Base-by-base conservation (phyloP, 2,113 vertebrate genomes). In the Microcebus murinus region DNA sequence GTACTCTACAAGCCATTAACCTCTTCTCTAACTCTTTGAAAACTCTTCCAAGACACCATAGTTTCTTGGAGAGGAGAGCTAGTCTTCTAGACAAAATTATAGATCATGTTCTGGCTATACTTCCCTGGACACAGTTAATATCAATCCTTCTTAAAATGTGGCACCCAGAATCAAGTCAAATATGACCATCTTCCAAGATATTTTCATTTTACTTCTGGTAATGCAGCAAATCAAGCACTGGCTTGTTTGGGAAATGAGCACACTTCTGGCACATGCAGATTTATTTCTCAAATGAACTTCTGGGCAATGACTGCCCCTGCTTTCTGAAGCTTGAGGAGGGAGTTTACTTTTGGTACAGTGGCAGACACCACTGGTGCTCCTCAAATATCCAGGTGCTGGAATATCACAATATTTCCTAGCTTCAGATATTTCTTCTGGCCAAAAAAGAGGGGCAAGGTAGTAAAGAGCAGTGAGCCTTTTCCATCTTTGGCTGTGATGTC, bases 11-110 rank as follows among this genome's bases (percentile, higher is more conserved):
- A 92, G 81, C 4, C 29, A 87, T 52, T 6, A 48, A 34, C 36
- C 34, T 94, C 70, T 77, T 61, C 13, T 81, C 39, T 21, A 79
- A 93, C 21, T 85, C 86, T 94, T 57, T 86, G 48, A 77, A 95
- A 95, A 73, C 17, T 85, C 39, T 90, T 74, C 45, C 29, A 86
- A 36, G 59, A 91, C 13, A 93, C 36, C 20, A 29, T 9, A 74
- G 31, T 61, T 94, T 48, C 50, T 57, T 83, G 15, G 21, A 25
- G 23, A 4, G 29, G 23, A 25, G 18, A 39, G 23, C 6, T 83
- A 86, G 27, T 85, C 34, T 94, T 90, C 21, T 81, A 61, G 63
- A 79, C 27, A 61, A 82, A 85, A 94, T 57, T 57, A 61, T 42
- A 90, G 68, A 83, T 77, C 18, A 89, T 14, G 12, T 39, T 89